phyloP scores from a whole-genome alignment of 2,113 vertebrate genomes.

The Dicaeum eximium region DNA sequence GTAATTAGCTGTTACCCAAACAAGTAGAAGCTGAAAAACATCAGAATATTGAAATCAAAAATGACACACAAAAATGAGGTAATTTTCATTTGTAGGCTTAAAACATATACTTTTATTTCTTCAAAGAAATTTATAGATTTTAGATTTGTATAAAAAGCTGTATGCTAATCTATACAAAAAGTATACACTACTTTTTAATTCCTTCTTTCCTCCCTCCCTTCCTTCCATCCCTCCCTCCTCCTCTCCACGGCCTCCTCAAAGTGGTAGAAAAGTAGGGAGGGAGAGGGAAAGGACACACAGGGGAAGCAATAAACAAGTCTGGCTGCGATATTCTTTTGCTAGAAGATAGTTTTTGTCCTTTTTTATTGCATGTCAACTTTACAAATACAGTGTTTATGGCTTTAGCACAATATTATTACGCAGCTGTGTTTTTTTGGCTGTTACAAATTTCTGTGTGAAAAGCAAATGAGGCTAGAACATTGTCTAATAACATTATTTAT shows the following conservation, averaged over 20 bases:
- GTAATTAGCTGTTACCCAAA: background rate
- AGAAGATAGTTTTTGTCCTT: background rate
- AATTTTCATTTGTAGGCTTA: background rate
- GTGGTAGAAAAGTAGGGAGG: background rate
- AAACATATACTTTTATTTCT: background rate
- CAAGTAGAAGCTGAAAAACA: background rate
- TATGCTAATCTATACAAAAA: too few species aligned
- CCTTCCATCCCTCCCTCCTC: background rate
- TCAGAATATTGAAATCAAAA: background rate
- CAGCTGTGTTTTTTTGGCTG: background rate
- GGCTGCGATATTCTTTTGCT: background rate
- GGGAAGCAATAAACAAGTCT: background rate
- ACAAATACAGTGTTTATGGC: background rate
- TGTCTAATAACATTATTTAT: conserved; percentile 50
- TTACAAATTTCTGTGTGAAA: conserved; percentile 9
- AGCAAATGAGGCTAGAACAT: conserved; percentile 25
- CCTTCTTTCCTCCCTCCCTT: background rate
- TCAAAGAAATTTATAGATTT: background rate
- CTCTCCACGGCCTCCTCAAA: background rate
- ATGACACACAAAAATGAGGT: background rate
- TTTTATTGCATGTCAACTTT: background rate
- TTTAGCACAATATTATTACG: conserved; percentile 9
- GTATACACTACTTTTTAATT: background rate
- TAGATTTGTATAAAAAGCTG: background rate
- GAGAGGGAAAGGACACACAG: background rate